These are phyloP conservation scores for Brachionus rubens DNA, from an alignment of 1,140 invertebrate genomes.

Conservation along the genomic window DNA sequence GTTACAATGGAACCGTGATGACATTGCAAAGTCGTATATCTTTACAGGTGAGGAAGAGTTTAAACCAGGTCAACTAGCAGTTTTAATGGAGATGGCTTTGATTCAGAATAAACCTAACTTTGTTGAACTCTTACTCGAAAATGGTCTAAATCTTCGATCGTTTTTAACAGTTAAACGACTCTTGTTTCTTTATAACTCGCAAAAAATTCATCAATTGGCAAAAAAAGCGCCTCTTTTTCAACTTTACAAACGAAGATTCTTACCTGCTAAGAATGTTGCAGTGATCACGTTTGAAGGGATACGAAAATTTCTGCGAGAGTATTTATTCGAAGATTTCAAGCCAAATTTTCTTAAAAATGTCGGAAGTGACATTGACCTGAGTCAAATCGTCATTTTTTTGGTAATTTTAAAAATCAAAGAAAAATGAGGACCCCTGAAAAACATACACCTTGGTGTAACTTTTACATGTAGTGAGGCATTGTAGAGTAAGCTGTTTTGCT, in stretches of 20 bases:
- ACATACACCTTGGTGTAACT: too few species aligned
- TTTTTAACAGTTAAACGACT: constrained; percentile 89
- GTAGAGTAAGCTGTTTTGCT: too few species aligned
- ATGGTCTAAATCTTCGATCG: constrained; percentile 93
- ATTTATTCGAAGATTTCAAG: constrained; percentile 34
- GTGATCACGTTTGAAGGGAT: constrained; percentile 7
- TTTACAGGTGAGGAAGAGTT: constrained; percentile 48
- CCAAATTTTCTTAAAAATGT: constrained; percentile 7
- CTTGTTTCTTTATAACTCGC: constrained; percentile 64
- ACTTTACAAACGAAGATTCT: constrained; percentile 47
- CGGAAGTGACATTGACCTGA: neutral
- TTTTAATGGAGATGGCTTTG: constrained; percentile 71
- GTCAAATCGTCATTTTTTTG: constrained; percentile 7
- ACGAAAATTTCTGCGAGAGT: constrained; percentile 6
- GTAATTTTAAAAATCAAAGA: too few species aligned
- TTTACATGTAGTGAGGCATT: too few species aligned
- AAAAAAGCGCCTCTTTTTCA: constrained; percentile 45
- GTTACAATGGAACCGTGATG: constrained; percentile 49
- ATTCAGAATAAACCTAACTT: constrained; percentile 94
- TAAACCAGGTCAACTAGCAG: constrained; percentile 49
- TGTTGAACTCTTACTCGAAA: constrained; percentile 88
- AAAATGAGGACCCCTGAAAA: too few species aligned
- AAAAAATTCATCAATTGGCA: constrained; percentile 46
- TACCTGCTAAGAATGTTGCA: constrained; percentile 5
- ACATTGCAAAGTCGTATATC: constrained; percentile 48